Evolutionary conservation across 1,140 invertebrate species (phyloP).

Genomic region (Meloidogyne floridensis): DNA sequence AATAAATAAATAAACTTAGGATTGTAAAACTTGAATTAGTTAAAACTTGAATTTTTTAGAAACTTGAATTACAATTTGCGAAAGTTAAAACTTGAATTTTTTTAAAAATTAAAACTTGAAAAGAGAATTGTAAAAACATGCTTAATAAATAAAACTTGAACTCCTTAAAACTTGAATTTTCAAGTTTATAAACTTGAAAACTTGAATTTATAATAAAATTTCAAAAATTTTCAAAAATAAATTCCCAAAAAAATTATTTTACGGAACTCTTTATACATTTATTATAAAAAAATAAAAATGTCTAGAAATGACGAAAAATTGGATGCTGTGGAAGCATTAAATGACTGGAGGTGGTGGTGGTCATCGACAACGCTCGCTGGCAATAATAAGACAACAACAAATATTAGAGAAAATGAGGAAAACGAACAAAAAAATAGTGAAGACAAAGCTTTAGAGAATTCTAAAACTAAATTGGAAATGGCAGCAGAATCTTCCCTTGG

Average conservation of each 20-base stretch:
- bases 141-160: no score
- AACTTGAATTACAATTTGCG: no score
- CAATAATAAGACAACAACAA: background rate
- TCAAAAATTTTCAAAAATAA: no score
- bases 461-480: background rate
- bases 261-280: constrained; percentile 1
- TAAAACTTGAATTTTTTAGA: no score
- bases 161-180: no score
- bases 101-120: no score
- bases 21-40: no score
- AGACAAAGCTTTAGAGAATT: constrained; percentile 3
- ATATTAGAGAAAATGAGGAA: constrained; percentile 1
- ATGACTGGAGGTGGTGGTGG: background rate
- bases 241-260: background rate
- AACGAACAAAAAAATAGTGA: constrained; percentile 2
- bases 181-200: no score
- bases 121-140: no score
- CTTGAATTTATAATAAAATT: no score
- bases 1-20: no score
- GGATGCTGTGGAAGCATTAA: background rate
- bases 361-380: background rate
- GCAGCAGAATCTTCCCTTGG: background rate
- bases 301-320: constrained; percentile 1
- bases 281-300: background rate
- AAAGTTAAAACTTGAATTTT: no score